Base-by-base conservation (phyloP, 2,113 vertebrate species). In the Silurus meridionalis region DNA sequence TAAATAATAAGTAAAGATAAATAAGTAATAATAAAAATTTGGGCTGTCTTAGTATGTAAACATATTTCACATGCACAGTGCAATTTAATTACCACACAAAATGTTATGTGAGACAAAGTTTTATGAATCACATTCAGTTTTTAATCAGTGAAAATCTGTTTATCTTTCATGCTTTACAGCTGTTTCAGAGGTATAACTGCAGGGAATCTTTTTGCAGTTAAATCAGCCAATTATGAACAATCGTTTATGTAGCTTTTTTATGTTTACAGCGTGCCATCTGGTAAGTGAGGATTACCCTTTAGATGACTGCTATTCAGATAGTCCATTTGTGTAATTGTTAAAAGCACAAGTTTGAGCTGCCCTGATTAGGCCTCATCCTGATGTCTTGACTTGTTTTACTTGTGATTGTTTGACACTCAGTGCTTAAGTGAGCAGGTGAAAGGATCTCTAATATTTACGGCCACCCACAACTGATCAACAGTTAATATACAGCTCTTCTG, bases 241-340 rank as follows among this genome's bases (percentile, higher is more conserved):
- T 37, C 2, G 6, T 87, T 83, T 86, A 61, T 82, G 19, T 63
- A 57, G 60, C 15, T 8, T 25, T 83, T 87, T 82, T 75, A 21
- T 64, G 53, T 85, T 63, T 83, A 53, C n/a, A 74, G 50, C 79
- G 21, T 77, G 89, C 87, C 74, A 90, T 89, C 89, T 90, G 90
- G 85, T 89, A 48, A 86, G 84, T 64, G 58, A 79, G 85, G 91
- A 92, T 79, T 86, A 88, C 58, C 69, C 53, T 83, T 63, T 84
- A 86, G 86, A 89, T 92, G 91, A 74, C 48, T 87, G 84, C 85
- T 85, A 87, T 8, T 91, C 83, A 89, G 71, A 80, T 13, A 1
- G 84, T 58, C 69, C 80, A 89, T 81, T 80, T 91, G 89, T 75
- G 64, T 82, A 23, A 82, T 87, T 87, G 81, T 89, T 71, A 52